phyloP scores from a whole-genome alignment of 35 echinoderm and acorn worm genomes.

The Hemicentrotus pulcherrimus region DNA sequence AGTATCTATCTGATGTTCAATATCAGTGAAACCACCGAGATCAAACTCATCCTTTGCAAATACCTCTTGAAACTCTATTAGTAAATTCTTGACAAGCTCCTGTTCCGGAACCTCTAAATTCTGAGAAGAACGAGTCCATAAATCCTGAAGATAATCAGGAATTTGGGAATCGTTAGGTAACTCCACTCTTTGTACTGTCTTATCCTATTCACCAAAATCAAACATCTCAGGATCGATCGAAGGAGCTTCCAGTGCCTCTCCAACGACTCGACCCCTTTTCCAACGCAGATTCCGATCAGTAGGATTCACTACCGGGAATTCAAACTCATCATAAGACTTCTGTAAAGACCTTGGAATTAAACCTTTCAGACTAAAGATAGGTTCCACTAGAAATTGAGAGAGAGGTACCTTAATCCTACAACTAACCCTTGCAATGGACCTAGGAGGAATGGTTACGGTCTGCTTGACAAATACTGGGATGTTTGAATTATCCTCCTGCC shows the following conservation, averaged over 20 bases:
- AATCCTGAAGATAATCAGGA: constrained; percentile 15
- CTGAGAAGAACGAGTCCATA: background rate
- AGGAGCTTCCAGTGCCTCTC: background rate
- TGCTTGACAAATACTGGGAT: background rate
- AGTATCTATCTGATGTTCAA: background rate
- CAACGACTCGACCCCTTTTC: background rate
- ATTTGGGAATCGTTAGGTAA: constrained; percentile 7
- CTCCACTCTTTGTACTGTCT: constrained; percentile 17
- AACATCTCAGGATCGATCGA: background rate
- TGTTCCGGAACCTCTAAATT: background rate
- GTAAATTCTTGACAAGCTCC: constrained; percentile 4
- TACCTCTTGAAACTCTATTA: background rate
- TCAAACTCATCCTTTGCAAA: background rate
- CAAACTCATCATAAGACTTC: background rate
- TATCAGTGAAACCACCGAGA: background rate
- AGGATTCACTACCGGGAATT: background rate
- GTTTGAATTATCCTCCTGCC: background rate
- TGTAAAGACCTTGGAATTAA: background rate
- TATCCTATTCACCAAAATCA: background rate
- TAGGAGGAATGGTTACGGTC: background rate
- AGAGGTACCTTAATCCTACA: background rate
- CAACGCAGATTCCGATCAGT: background rate
- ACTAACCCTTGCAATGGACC: background rate
- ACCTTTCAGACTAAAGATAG: background rate
- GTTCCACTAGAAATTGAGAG: background rate